phyloP scores from a whole-genome alignment of 53 echinoderm and acorn worm genomes.

The Paracentrotus lividus region DNA sequence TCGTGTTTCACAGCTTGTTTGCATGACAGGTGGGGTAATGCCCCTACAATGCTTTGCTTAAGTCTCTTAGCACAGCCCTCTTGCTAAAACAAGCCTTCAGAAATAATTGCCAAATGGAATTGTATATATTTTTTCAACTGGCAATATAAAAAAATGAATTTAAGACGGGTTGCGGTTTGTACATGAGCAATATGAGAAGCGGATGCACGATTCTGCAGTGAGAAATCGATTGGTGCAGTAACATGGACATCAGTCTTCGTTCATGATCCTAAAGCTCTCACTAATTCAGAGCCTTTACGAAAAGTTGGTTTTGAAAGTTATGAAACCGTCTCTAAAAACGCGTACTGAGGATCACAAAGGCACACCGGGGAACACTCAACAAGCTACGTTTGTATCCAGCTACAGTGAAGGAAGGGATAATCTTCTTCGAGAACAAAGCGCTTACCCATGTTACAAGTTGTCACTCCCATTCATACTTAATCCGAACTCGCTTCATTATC shows the following conservation, averaged over 20 bases:
- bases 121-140: background rate
- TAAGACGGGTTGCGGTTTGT: background rate
- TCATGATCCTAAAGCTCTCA: background rate
- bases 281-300: background rate
- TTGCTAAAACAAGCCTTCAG: background rate
- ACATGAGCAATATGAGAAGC: background rate
- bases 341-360: conserved; percentile 10
- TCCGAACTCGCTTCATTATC: background rate
- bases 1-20: background rate
- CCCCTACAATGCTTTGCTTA: background rate
- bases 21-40: conserved; percentile 32
- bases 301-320: background rate
- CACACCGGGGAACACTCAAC: background rate
- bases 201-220: background rate
- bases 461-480: background rate
- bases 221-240: background rate
- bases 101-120: background rate
- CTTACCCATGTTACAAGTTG: conserved; percentile 22
- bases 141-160: background rate
- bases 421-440: background rate
- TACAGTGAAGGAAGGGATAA: background rate
- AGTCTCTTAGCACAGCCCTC: conserved; percentile 14
- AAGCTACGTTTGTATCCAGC: background rate
- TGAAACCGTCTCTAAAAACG: background rate
- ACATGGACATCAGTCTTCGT: background rate